These are phyloP conservation scores for Porites lobata DNA, from an alignment of 92 coral and sea anemone genomes.

Conservation along the genomic window DNA sequence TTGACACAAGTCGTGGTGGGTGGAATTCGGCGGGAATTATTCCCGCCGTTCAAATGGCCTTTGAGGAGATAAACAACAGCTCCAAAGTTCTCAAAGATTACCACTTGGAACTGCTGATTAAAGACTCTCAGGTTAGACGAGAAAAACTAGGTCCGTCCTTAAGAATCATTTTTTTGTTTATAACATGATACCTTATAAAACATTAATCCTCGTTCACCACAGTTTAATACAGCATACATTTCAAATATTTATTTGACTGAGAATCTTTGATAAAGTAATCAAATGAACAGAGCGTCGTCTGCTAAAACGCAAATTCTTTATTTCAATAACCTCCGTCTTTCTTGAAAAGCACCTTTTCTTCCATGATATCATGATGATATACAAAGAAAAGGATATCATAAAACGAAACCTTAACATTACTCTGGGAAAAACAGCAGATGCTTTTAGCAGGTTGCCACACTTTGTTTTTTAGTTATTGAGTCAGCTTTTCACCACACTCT, in stretches of 20 bases:
- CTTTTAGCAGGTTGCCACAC: background rate
- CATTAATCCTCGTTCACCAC: background rate
- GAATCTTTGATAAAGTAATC: too few species aligned
- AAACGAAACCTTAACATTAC: background rate
- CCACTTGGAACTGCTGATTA: constrained; percentile 62
- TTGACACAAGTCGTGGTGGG: constrained; percentile 78
- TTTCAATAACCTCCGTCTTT: too few species aligned
- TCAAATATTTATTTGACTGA: too few species aligned
- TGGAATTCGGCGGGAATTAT: constrained; percentile 83
- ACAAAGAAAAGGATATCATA: background rate
- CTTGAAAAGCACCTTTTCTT: too few species aligned
- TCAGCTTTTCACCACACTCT: background rate
- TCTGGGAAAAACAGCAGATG: background rate
- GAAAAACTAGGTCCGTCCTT: too few species aligned
- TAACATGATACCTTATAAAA: background rate
- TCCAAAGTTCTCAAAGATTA: constrained; percentile 59
- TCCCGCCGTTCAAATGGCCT: constrained; percentile 83
- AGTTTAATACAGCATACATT: too few species aligned
- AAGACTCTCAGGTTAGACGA: constrained; percentile 71
- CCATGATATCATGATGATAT: background rate
- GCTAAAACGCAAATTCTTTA: too few species aligned
- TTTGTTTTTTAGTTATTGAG: background rate
- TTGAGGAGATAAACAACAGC: constrained; percentile 79
- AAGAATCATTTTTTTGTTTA: too few species aligned
- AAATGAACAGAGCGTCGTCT: too few species aligned